phyloP scores from a whole-genome alignment of 2,888 invertebrate species.

The Sycophila texana region DNA sequence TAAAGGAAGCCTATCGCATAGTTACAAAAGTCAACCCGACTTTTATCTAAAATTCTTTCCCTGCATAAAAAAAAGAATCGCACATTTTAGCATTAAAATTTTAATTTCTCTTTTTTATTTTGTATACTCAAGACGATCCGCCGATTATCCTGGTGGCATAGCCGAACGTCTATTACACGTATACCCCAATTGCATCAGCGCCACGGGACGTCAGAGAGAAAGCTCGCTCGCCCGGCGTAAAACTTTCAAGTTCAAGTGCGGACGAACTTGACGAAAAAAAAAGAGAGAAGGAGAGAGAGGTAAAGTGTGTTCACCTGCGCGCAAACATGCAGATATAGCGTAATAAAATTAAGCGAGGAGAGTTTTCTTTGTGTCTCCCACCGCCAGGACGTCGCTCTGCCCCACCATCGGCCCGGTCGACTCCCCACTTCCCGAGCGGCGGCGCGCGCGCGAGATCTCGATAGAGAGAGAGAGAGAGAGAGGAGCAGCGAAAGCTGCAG shows the following conservation, averaged over 20 bases:
- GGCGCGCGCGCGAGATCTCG: conserved; percentile 32
- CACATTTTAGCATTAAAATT: no score
- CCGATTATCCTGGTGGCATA: neutral
- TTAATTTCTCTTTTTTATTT: no score
- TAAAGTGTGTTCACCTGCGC: conserved; percentile 25
- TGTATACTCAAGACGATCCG: neutral
- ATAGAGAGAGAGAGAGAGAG: conserved; percentile 12
- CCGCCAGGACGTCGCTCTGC: neutral
- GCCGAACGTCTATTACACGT: neutral
- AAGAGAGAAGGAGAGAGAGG: neutral
- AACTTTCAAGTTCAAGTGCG: conserved; percentile 41
- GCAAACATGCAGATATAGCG: conserved; percentile 38
- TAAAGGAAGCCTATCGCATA: no score
- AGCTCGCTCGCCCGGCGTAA: neutral
- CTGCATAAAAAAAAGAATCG: neutral
- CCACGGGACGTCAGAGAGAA: neutral
- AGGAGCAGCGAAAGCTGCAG: conserved; percentile 37
- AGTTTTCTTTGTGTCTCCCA: conserved; percentile 44
- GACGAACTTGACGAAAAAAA: conserved; percentile 16
- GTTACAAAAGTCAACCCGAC: no score
- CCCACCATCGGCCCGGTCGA: conserved; percentile 45
- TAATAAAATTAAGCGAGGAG: conserved; percentile 51
- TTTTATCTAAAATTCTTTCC: neutral
- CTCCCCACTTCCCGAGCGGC: conserved; percentile 35
- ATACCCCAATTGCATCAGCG: conserved; percentile 2